Percentiles rank a stretch among this genome's conserved stretches.
Conservation (phyloP, 1,140 invertebrate species). For the Melitaea cinxia region DNA sequence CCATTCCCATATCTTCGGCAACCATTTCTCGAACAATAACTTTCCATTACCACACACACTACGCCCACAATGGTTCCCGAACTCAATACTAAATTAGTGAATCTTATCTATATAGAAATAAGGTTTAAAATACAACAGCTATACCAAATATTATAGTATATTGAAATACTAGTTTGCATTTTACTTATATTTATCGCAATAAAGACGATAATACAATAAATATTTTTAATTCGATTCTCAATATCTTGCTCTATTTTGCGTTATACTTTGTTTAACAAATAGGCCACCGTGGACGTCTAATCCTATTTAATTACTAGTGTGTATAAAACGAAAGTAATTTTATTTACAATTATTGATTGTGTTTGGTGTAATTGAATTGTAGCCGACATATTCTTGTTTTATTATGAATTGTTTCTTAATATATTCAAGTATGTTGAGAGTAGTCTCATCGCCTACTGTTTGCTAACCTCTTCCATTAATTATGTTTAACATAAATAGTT, state of each 20-base stretch:
- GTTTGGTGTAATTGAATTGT: constrained; percentile 9
- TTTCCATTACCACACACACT: constrained; percentile 36
- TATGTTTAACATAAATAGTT: too few species aligned
- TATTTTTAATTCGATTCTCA: constrained; percentile 9
- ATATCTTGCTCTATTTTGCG: constrained; percentile 17
- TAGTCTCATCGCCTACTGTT: too few species aligned
- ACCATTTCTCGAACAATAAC: constrained; percentile 39
- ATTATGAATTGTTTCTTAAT: constrained; percentile 23
- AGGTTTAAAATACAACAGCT: constrained; percentile 3
- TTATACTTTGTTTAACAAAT: constrained; percentile 4
- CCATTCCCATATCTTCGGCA: constrained; percentile 37
- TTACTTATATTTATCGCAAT: constrained; percentile 6
- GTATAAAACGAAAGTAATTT: neutral
- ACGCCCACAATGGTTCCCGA: constrained; percentile 32
- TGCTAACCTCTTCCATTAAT: too few species aligned
- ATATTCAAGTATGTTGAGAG: neutral
- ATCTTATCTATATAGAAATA: constrained; percentile 11
- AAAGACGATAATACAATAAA: constrained; percentile 20
- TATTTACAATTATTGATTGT: neutral
- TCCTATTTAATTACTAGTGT: constrained; percentile 10
- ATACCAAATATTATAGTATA: neutral
- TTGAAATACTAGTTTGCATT: neutral
- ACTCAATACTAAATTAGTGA: neutral
- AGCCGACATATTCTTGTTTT: neutral
- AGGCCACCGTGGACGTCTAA: neutral